These are phyloP conservation scores for Phorcus lineatus DNA, from an alignment of 2,888 invertebrate genomes.

Conservation along the genomic window DNA sequence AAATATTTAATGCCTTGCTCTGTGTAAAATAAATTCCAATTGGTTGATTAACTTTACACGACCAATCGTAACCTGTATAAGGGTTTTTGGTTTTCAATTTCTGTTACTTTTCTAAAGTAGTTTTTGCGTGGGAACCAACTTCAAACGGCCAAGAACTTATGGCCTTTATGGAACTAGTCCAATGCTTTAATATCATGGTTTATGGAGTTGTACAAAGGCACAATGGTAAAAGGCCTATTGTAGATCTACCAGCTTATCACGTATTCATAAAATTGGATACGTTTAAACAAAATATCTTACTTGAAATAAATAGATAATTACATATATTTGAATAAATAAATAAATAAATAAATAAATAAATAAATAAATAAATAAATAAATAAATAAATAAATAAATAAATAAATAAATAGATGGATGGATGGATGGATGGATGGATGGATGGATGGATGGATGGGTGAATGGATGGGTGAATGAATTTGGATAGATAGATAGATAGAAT, in stretches of 20 bases:
- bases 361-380: background rate
- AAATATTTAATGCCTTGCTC: slow-evolving; percentile 10
- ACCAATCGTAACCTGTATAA: slow-evolving; percentile 7
- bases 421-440: background rate
- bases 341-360: background rate
- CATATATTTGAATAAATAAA: background rate
- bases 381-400: background rate
- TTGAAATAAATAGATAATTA: background rate
- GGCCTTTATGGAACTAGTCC: no score
- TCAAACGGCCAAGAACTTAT: background rate
- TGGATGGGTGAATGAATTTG: background rate
- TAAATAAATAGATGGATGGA: background rate
- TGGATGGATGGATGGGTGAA: background rate
- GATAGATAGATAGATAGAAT: no score
- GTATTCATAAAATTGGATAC: no score
- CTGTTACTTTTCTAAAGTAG: background rate
- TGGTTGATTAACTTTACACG: slow-evolving; percentile 24
- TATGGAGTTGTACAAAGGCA: no score
- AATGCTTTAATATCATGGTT: no score
- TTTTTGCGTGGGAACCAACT: background rate
- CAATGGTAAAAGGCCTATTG: no score
- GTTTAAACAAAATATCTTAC: no score
- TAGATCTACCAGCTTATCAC: no score
- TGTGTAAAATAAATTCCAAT: slow-evolving; percentile 23
- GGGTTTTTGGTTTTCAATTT: background rate